These are phyloP conservation scores for Zelleria hepariella DNA, from an alignment of 2,888 invertebrate genomes.

Conservation along the genomic window DNA sequence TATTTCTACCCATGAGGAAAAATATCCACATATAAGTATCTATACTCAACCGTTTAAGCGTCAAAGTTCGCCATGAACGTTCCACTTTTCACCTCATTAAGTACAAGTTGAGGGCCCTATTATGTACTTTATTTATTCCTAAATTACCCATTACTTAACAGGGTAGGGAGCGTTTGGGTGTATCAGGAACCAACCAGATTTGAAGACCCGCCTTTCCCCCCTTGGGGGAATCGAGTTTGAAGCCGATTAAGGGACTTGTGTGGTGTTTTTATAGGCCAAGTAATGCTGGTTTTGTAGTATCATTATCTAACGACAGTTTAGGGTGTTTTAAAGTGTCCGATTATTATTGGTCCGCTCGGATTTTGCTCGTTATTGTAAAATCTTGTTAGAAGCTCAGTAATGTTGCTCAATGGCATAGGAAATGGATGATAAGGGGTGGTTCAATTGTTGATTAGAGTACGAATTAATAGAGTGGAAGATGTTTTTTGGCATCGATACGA, in stretches of 20 bases:
- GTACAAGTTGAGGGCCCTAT: slow-evolving; percentile 64
- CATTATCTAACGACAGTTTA: slow-evolving; percentile 25
- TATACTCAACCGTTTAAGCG: neutral
- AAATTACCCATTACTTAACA: slow-evolving; percentile 72
- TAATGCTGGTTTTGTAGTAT: slow-evolving; percentile 32
- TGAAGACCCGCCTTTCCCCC: slow-evolving; percentile 25
- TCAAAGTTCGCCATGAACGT: slow-evolving; percentile 36
- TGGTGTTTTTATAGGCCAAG: slow-evolving; percentile 24
- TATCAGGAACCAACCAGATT: slow-evolving; percentile 38
- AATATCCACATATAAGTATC: neutral
- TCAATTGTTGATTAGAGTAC: neutral
- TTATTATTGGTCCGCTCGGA: slow-evolving; percentile 65
- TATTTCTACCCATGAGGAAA: too few species aligned
- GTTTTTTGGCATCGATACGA: neutral
- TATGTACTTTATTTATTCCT: slow-evolving; percentile 72
- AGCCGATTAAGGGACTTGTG: slow-evolving; percentile 11
- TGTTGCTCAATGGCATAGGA: slow-evolving; percentile 24
- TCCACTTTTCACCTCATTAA: slow-evolving; percentile 69
- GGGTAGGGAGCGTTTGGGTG: slow-evolving; percentile 48
- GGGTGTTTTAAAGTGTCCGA: slow-evolving; percentile 65
- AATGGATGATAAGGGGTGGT: slow-evolving; percentile 15
- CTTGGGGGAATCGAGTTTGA: neutral
- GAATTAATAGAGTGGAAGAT: neutral
- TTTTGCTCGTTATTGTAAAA: slow-evolving; percentile 44
- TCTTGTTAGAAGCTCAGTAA: slow-evolving; percentile 24